Evolutionary conservation across 92 coral and sea anemone species (phyloP).

Genomic region (Epizoanthus ramosus): DNA sequence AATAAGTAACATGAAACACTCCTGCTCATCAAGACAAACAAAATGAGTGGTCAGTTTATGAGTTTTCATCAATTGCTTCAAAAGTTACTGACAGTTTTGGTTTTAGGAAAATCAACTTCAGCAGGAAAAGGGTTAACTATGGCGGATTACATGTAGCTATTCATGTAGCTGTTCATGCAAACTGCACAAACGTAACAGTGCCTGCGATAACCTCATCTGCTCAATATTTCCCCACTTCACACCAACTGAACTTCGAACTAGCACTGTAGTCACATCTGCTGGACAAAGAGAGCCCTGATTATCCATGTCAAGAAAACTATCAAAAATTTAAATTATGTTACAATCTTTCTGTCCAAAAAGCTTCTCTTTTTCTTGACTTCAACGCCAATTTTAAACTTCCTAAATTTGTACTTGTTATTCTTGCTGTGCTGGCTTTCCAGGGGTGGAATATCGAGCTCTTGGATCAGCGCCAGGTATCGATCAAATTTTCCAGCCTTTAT

Average conservation of each 20-base stretch:
- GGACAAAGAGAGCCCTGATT: neutral
- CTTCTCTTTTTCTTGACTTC: constrained; percentile 84
- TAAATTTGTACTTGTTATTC: constrained; percentile 89
- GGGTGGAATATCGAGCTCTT: constrained; percentile 71
- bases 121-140: no score
- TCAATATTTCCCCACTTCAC: neutral
- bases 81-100: no score
- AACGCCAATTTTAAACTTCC: constrained; percentile 88
- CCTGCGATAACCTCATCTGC: neutral
- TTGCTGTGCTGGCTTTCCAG: constrained; percentile 78
- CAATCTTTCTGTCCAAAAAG: constrained; percentile 60
- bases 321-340: constrained; percentile 35
- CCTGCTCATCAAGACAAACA: no score
- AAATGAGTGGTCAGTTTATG: no score
- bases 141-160: no score
- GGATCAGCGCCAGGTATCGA: constrained; percentile 70
- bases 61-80: no score
- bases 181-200: neutral
- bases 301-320: no score
- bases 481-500: constrained; percentile 75
- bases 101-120: no score
- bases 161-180: no score
- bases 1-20: no score
- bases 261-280: neutral
- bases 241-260: neutral